Evolutionary conservation across 2,113 vertebrate species (phyloP).

Genomic region (Tragelaphus strepsiceros): DNA sequence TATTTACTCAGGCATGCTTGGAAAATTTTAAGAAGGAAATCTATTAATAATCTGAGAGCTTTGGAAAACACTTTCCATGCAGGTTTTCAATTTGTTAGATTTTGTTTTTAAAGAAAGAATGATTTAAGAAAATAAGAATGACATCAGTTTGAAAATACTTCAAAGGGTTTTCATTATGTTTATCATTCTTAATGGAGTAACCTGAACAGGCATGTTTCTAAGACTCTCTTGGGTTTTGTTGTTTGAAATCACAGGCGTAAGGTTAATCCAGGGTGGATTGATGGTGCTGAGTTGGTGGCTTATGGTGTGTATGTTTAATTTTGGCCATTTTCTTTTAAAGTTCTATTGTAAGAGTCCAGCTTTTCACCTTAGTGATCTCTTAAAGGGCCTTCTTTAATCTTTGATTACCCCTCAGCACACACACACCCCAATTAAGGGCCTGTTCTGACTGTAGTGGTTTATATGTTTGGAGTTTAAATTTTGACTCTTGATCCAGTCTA

Average conservation of each 20-base stretch:
- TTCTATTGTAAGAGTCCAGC: neutral
- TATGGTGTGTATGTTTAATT: neutral
- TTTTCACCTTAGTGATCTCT: neutral
- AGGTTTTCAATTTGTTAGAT: neutral
- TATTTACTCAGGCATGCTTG: neutral
- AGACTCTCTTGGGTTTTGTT: neutral
- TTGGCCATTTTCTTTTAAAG: neutral
- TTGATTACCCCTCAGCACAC: neutral
- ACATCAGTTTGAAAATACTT: constrained; percentile 9
- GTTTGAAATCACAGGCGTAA: neutral
- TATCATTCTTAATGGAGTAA: neutral
- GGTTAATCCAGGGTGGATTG: neutral
- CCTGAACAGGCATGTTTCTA: neutral
- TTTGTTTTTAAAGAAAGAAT: neutral
- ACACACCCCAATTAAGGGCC: neutral
- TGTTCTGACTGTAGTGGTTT: neutral
- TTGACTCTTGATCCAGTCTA: neutral
- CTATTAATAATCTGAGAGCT: neutral
- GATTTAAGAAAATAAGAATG: neutral
- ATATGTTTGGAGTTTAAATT: neutral
- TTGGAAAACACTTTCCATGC: neutral
- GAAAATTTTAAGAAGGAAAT: neutral
- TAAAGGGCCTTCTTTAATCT: neutral
- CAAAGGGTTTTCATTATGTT: neutral
- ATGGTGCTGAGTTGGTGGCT: neutral